A percentile compares a stretch with the other conserved stretches of the same genome.
phyloP scores from a whole-genome alignment of 2,888 invertebrate genomes.

The Amblyjoppa proteus region DNA sequence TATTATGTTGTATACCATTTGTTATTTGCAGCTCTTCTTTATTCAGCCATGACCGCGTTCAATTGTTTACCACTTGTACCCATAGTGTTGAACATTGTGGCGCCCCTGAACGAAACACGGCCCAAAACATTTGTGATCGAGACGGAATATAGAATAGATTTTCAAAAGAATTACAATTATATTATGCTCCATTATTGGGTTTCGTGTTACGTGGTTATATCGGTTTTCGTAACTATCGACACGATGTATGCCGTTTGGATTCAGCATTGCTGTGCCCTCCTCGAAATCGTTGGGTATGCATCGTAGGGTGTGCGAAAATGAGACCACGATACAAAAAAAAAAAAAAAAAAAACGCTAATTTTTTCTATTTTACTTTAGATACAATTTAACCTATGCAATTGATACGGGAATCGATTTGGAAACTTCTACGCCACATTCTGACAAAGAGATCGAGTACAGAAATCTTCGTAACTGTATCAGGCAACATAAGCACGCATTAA shows the following conservation, averaged over 20 bases:
- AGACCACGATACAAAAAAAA: not conserved
- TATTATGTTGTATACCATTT: not conserved
- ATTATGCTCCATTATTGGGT: constrained; percentile 61
- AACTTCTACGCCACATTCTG: not conserved
- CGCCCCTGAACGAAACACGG: constrained; percentile 66
- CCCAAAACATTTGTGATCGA: constrained; percentile 58
- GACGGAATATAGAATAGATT: constrained; percentile 68
- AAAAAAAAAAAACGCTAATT: not conserved
- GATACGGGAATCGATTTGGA: not conserved
- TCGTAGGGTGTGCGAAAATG: not conserved
- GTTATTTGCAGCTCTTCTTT: constrained; percentile 23
- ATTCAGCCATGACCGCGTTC: constrained; percentile 21
- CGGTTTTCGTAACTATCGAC: constrained; percentile 57
- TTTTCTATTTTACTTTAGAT: not conserved
- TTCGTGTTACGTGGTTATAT: constrained; percentile 38
- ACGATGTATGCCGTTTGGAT: constrained; percentile 51
- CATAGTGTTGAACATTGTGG: constrained; percentile 61
- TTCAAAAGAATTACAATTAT: constrained; percentile 67
- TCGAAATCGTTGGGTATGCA: constrained; percentile 64
- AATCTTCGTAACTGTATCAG: constrained; percentile 34
- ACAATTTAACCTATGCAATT: constrained; percentile 7
- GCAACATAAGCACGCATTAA: constrained; percentile 39
- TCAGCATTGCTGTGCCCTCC: constrained; percentile 67
- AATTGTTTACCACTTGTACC: constrained; percentile 54
- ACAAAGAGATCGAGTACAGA: not conserved